Conservation (phyloP, 2,113 vertebrate species). For the Cyanistes caeruleus region DNA sequence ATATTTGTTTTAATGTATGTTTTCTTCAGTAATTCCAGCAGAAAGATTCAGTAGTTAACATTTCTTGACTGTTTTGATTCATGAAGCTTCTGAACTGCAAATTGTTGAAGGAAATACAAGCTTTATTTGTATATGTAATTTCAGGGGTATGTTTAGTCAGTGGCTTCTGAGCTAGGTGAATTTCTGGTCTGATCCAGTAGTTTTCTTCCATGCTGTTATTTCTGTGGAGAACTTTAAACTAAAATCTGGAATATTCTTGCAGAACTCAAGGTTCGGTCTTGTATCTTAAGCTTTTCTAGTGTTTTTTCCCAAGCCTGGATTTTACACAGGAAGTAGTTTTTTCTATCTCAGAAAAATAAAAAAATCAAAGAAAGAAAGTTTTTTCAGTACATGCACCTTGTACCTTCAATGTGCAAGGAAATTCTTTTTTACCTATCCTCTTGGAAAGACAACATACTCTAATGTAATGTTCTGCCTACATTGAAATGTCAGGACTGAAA, state of each 20-base stretch:
- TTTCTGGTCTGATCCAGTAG: neutral
- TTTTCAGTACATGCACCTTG: neutral
- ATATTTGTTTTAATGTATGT: neutral
- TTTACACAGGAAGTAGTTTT: neutral
- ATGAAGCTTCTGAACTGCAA: neutral
- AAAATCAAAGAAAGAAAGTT: neutral
- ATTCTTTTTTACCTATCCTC: neutral
- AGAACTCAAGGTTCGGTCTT: neutral
- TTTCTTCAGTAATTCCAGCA: neutral
- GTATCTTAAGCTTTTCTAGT: neutral
- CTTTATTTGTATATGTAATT: neutral
- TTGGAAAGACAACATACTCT: neutral
- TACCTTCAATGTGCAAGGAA: neutral
- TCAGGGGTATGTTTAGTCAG: neutral
- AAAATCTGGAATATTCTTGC: neutral
- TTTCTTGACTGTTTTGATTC: neutral
- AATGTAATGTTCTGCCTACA: constrained; percentile 17
- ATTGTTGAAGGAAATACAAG: neutral
- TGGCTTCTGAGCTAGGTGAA: neutral
- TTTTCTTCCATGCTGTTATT: neutral
- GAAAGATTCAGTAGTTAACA: neutral
- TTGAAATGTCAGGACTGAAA: constrained; percentile 32
- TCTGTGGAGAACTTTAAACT: neutral
- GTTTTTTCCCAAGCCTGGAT: neutral
- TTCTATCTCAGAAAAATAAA: neutral